These are phyloP conservation scores for Ageneiosus marmoratus DNA, from an alignment of 2,113 vertebrate genomes.

Conservation along the genomic window DNA sequence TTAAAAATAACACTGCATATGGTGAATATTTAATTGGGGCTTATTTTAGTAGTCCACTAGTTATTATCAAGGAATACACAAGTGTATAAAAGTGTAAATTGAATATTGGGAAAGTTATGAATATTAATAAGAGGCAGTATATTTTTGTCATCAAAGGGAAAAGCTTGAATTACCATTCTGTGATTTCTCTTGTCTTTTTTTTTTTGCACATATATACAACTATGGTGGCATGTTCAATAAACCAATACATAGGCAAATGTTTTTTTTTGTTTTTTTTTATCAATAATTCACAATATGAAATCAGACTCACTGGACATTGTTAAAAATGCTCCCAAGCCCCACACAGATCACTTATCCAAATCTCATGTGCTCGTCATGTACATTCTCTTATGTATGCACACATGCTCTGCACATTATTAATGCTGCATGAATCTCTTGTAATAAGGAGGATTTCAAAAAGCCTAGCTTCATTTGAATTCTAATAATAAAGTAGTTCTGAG, in stretches of 20 bases:
- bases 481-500: conserved; percentile 2
- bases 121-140: conserved; percentile 53
- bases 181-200: conserved; percentile 47
- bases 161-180: conserved; percentile 22
- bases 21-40: conserved; percentile 3
- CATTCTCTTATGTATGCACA: neutral
- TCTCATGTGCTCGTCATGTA: conserved; percentile 24
- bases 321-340: neutral
- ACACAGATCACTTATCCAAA: conserved; percentile 28
- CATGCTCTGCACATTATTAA: conserved; percentile 4
- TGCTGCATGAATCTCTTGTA: conserved; percentile 11
- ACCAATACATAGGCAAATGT: neutral
- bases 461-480: conserved; percentile 13
- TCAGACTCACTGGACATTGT: conserved; percentile 27
- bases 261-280: conserved; percentile 43
- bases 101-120: conserved; percentile 45
- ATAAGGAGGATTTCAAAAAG: conserved; percentile 13
- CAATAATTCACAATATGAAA: conserved; percentile 36
- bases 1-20: conserved; percentile 3
- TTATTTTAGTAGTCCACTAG: conserved; percentile 26
- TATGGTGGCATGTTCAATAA: conserved; percentile 38
- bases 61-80: conserved; percentile 40
- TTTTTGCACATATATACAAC: conserved; percentile 51
- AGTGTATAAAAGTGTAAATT: conserved; percentile 34
- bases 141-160: conserved; percentile 37